Percentiles rank a stretch among this genome's conserved stretches.
Evolutionary conservation across 2,888 invertebrate species (phyloP).

Genomic region (Scaeva pyrastri): DNA sequence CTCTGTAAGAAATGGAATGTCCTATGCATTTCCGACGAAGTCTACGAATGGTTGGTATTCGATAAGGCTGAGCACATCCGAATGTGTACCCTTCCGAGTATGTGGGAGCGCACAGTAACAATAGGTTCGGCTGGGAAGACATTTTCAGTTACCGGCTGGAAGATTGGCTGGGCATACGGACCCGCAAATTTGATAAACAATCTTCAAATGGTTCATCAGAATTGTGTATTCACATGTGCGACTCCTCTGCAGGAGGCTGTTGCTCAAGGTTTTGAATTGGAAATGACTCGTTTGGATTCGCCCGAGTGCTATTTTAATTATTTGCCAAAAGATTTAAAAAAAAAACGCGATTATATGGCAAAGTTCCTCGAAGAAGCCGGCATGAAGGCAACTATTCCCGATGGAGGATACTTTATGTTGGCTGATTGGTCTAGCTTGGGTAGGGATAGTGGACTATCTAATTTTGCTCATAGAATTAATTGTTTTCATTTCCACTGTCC

Average conservation of each 20-base stretch:
- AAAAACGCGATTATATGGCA: constrained; percentile 92
- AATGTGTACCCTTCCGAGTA: constrained; percentile 97
- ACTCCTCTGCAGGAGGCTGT: constrained; percentile 98
- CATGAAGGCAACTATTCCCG: constrained; percentile 95
- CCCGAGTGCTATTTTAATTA: constrained; percentile 93
- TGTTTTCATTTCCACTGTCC: constrained; percentile 71
- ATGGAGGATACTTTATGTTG: constrained; percentile 98
- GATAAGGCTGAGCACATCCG: constrained; percentile 93
- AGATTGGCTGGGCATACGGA: constrained; percentile 98
- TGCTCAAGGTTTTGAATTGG: constrained; percentile 94
- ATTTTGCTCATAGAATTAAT: background rate
- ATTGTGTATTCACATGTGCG: constrained; percentile 95
- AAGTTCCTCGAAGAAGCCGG: constrained; percentile 91
- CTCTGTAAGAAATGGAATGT: constrained; percentile 97
- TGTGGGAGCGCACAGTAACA: constrained; percentile 99
- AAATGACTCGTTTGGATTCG: constrained; percentile 88
- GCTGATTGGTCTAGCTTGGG: constrained; percentile 94
- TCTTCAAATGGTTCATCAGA: constrained; percentile 96
- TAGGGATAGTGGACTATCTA: constrained; percentile 78
- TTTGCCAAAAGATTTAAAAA: constrained; percentile 89
- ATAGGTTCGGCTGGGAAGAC: constrained; percentile 99
- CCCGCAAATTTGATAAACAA: constrained; percentile 92
- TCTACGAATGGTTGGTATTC: constrained; percentile 98
- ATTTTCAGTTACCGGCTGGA: constrained; percentile 99
- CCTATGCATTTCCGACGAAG: constrained; percentile 97